Base-by-base conservation (phyloP, 2,888 invertebrate genomes). In the Silvanus unidentatus region DNA sequence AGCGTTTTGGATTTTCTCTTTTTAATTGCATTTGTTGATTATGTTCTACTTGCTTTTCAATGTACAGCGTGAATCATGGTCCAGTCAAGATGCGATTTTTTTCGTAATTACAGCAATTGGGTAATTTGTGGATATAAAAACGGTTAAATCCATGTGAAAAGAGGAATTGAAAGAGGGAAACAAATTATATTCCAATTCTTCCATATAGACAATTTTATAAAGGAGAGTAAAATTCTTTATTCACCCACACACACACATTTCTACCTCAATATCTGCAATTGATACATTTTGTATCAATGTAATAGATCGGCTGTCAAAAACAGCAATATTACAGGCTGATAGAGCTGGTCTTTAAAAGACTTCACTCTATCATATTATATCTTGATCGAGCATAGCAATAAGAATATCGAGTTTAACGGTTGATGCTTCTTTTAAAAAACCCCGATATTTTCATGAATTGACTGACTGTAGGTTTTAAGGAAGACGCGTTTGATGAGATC, bases 241-340 rank as follows among this genome's bases (percentile, higher is more conserved):
- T n/a, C n/a, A n/a, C n/a, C 22, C 22, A 22, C 8, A 22, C 8
- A 22, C 22, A 5, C 22, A 5, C 22, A 5, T 22, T 5, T 5
- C 43, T 45, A 42, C 44, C 44, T 40, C 43, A 49, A 54, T 51
- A 53, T 54, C 60, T 53, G 53, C 56, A 60, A 58, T 54, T 58
- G 57, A 59, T 55, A 58, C 58, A 55, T 55, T 58, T 50, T 50
- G 54, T 56, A 58, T 56, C 58, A 48, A 39, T 42, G 52, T 58
- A 59, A 61, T 53, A 50, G 55, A 61, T 59, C 57, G 58, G 52
- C 57, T 57, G 60, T 61, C 61, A 58, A 46, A 44, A 45, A 44
- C 61, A 60, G 54, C 53, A 52, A 53, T 55, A 53, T 57, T 54
- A 55, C 55, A 51, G 52, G 38, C 36, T 29, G 37, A 9, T 37